Evolutionary conservation across 2,797 vertebrate species (phyloP).

Genomic region (Micromesistius poutassou): DNA sequence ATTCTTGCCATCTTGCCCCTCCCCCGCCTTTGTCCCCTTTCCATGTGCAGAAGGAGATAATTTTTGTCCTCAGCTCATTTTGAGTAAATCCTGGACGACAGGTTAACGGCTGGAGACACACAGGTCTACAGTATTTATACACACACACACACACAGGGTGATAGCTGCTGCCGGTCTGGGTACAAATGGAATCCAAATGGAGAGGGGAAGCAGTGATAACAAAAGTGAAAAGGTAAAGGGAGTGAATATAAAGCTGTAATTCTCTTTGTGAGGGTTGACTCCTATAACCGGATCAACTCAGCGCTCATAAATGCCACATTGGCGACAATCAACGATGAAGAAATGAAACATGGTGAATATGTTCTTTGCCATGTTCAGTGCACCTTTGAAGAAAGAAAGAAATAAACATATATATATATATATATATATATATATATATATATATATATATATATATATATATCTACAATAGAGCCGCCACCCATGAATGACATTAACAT

Average conservation of each 20-base stretch:
- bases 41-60: slow-evolving; percentile 75
- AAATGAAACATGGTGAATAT: background rate
- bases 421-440: too few relatives aligned
- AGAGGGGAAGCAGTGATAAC: background rate
- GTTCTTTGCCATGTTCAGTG: too few relatives aligned
- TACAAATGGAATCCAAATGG: slow-evolving; percentile 1
- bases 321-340: background rate
- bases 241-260: background rate
- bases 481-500: slow-evolving; percentile 41
- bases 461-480: slow-evolving; percentile 28
- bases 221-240: background rate
- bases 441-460: too few relatives aligned
- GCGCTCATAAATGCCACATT: background rate
- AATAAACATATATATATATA: background rate
- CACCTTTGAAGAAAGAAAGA: background rate
- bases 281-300: background rate
- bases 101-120: slow-evolving; percentile 74
- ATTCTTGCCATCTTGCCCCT: slow-evolving; percentile 10
- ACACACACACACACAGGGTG: background rate
- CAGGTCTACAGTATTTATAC: background rate
- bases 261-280: background rate
- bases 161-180: background rate
- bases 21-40: slow-evolving; percentile 50
- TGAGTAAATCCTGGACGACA: slow-evolving; percentile 81
- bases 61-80: slow-evolving; percentile 64